phyloP scores from a whole-genome alignment of 2,888 invertebrate species.

The Gryllus longicercus region DNA sequence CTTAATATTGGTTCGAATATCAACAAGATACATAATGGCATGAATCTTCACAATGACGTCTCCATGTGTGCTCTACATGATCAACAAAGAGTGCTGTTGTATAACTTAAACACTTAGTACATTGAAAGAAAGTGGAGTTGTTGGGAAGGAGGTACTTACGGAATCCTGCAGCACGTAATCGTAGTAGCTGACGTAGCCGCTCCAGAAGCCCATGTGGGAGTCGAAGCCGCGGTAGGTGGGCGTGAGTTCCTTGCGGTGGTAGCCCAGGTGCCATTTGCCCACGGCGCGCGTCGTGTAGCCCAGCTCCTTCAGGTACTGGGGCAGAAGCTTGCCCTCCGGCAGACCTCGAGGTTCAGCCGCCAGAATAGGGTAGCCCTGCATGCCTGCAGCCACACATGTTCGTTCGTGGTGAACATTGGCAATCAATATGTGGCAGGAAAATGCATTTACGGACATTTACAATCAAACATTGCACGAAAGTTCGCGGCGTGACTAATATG shows the following conservation, averaged over 20 bases:
- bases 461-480: too few species aligned
- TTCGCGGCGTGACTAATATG: too few species aligned
- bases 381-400: conserved; percentile 42
- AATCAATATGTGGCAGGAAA: too few species aligned
- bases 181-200: conserved; percentile 51
- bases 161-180: conserved; percentile 46
- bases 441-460: too few species aligned
- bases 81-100: too few species aligned
- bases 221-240: conserved; percentile 51
- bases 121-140: too few species aligned
- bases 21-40: too few species aligned
- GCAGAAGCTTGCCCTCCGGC: conserved; percentile 49
- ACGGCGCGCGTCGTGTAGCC: conserved; percentile 51
- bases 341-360: conserved; percentile 50
- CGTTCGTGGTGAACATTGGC: too few species aligned
- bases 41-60: too few species aligned
- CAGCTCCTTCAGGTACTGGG: conserved; percentile 48
- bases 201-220: conserved; percentile 51
- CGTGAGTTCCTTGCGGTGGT: conserved; percentile 47
- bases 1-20: too few species aligned
- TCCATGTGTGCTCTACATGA: too few species aligned
- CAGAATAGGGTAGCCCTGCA: conserved; percentile 50
- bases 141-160: conserved; percentile 25
- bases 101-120: too few species aligned
- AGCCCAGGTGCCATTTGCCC: conserved; percentile 56